Conservation (phyloP, 2,797 vertebrate genomes). For the Sebastes minor region DNA sequence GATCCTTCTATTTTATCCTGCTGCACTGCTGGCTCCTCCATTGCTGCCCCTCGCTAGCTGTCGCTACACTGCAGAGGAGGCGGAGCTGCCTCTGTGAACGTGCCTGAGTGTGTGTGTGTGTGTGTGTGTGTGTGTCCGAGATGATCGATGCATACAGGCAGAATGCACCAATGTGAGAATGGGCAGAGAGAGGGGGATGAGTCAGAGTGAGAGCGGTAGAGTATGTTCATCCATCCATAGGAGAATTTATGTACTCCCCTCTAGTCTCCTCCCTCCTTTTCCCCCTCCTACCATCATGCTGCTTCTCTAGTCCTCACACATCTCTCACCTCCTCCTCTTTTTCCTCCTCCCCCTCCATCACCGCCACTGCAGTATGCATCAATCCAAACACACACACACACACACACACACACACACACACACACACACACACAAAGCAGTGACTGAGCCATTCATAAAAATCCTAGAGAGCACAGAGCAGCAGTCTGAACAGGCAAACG, state of each 20-base stretch:
- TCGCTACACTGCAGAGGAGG: slow-evolving; percentile 74
- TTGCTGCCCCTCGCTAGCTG: slow-evolving; percentile 52
- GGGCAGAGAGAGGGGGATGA: slow-evolving; percentile 30
- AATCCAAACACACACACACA: slow-evolving; percentile 4
- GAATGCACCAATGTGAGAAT: slow-evolving; percentile 55
- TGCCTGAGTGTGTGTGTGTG: slow-evolving; percentile 8
- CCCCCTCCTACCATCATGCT: not conserved
- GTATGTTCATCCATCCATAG: not conserved
- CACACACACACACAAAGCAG: not conserved
- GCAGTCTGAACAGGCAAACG: not conserved
- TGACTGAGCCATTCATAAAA: slow-evolving; percentile 54
- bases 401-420: not conserved
- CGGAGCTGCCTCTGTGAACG: slow-evolving; percentile 50
- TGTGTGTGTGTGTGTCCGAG: not conserved
- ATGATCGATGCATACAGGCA: slow-evolving; percentile 6
- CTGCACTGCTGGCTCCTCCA: slow-evolving; percentile 72
- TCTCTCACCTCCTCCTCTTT: not conserved
- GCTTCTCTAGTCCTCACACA: not conserved
- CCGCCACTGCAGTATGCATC: slow-evolving; percentile 57
- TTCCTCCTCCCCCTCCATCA: slow-evolving; percentile 10
- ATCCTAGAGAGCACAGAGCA: slow-evolving; percentile 2
- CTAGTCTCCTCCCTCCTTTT: not conserved
- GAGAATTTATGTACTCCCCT: not conserved
- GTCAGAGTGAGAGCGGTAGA: slow-evolving; percentile 16
- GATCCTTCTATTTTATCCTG: slow-evolving; percentile 59